A percentile compares a stretch with the other conserved stretches of the same genome.
phyloP scores from a whole-genome alignment of 2,113 vertebrate species.

The Myodes glareolus region DNA sequence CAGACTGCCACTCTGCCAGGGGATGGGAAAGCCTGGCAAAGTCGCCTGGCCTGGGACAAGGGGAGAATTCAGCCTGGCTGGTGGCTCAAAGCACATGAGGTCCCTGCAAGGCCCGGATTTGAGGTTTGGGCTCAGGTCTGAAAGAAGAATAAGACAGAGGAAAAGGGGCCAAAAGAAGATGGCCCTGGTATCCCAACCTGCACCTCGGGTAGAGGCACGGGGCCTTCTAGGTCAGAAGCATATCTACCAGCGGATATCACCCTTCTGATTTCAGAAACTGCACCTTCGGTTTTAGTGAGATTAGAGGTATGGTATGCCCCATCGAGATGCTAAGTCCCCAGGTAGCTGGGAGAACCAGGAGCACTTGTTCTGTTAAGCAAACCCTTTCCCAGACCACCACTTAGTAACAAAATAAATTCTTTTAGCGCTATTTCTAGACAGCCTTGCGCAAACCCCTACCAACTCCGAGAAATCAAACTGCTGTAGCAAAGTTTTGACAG shows the following conservation, averaged over 20 bases:
- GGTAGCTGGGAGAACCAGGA: not conserved
- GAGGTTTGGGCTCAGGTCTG: not conserved
- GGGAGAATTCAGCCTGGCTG: not conserved
- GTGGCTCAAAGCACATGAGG: not conserved
- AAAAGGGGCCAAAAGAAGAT: not conserved
- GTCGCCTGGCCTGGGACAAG: not conserved
- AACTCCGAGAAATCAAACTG: conserved; percentile 37
- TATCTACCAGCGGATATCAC: not conserved
- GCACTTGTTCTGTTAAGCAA: not conserved
- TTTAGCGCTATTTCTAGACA: conserved; percentile 22
- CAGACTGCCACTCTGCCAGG: not conserved
- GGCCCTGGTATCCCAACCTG: not conserved
- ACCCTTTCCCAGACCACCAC: not conserved
- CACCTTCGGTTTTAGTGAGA: not conserved
- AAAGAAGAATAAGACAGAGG: not conserved
- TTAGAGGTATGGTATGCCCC: not conserved
- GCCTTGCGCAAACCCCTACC: conserved; percentile 33
- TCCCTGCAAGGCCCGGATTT: not conserved
- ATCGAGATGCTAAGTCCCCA: not conserved
- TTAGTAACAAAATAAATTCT: not conserved
- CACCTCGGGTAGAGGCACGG: not conserved
- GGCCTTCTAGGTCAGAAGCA: not conserved
- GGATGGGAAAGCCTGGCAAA: not conserved
- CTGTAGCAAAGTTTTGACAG: conserved; percentile 25
- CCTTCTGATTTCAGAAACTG: conserved; percentile 9